phyloP scores from a whole-genome alignment of 2,797 vertebrate genomes.

The Morelia viridis region DNA sequence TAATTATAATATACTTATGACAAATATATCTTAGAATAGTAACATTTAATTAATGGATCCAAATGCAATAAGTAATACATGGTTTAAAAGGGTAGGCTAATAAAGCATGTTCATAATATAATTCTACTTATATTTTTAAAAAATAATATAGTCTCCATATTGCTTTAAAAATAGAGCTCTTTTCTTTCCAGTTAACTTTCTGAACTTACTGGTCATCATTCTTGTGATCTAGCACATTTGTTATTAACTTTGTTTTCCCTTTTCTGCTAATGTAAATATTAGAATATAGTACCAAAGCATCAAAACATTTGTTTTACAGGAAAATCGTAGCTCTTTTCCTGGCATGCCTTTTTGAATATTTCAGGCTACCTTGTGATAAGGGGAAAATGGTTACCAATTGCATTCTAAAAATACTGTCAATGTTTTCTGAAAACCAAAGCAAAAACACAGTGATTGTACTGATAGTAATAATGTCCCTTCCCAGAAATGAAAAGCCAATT shows the following conservation, averaged over 20 bases:
- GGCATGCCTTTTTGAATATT: conserved; percentile 1
- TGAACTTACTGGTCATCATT: neutral
- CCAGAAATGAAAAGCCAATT: neutral
- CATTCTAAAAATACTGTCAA: neutral
- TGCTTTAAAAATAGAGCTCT: neutral
- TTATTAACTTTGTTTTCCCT: neutral
- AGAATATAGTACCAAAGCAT: conserved; percentile 11
- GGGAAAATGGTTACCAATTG: neutral
- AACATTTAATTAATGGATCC: too few relatives aligned
- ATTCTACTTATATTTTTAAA: too few relatives aligned
- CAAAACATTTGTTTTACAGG: neutral
- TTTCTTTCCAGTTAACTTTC: neutral
- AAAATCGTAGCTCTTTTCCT: neutral
- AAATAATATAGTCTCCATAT: too few relatives aligned
- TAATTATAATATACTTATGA: too few relatives aligned
- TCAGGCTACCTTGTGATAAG: neutral
- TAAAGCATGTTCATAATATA: too few relatives aligned
- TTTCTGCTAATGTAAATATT: neutral
- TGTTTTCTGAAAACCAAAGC: neutral
- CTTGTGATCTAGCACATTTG: neutral
- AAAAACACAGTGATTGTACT: neutral
- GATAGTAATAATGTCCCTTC: neutral
- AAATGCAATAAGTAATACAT: too few relatives aligned
- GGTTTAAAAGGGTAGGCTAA: too few relatives aligned
- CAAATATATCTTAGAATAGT: too few relatives aligned